Base-by-base conservation (phyloP, 2,113 vertebrate species). In the Pteronura brasiliensis region DNA sequence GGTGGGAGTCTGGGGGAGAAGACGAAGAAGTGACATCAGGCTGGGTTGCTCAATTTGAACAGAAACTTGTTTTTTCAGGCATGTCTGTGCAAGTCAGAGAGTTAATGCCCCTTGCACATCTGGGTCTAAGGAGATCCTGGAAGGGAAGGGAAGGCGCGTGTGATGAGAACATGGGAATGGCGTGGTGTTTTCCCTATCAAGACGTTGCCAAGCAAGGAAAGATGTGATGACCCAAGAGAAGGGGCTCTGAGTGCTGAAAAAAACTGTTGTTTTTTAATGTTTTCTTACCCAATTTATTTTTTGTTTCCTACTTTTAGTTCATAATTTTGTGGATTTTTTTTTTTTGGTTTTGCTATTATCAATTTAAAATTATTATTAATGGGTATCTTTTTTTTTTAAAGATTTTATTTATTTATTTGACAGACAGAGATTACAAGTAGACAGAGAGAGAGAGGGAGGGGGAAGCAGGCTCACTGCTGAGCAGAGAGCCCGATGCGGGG, bases 161-260 rank as follows among this genome's bases (percentile, higher is more conserved):
- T 1, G 17, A 15, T 20, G 15, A 29, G 42, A 25, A 69, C 39
- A 27, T 6, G 57, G 79, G 29, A 36, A 49, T 0, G 6, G 8
- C 34, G 0, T 77, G 27, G 1, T 15, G 2, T 12, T 80, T 21
- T 7, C 10, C 15, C 1, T 3, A 29, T 1, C 12, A 49, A 67
- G 39, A 49, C 1, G 42, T 8, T 55, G 9, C 7, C 49, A 88
- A 3, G 1, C 31, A 63, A 25, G 10, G 14, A 76, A 11, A 34
- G 67, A 74, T 2, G 12, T 17, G 6, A 27, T 18, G 49, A 49
- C 8, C 36, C 13, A 44, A 29, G 17, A 72, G 20, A 55, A 27
- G 8, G 18, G 27, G 3, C 21, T 87, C 17, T 5, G 27, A 71
- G 21, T 12, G 34, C 31, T 39, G 7, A 72, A 95, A 36, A 36